Conservation (phyloP, 2,888 invertebrate species). For the Esperia sulphurella region DNA sequence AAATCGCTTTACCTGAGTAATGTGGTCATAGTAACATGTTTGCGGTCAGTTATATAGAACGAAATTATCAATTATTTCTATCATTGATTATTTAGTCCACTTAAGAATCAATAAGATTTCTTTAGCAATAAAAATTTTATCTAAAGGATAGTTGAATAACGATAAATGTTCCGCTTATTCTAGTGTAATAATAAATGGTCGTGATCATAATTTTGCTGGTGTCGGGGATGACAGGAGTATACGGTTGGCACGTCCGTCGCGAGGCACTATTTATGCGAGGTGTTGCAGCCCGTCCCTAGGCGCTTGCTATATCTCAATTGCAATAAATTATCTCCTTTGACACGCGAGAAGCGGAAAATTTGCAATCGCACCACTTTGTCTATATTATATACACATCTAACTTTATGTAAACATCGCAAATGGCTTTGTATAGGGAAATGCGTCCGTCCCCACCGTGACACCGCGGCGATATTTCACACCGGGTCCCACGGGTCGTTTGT, state of each 20-base stretch:
- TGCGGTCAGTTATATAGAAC: slow-evolving; percentile 10
- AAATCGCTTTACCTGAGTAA: slow-evolving; percentile 31
- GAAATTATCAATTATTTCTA: slow-evolving; percentile 6
- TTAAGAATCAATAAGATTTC: slow-evolving; percentile 3
- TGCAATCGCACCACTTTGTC: slow-evolving; percentile 57
- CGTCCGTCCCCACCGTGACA: slow-evolving; percentile 59
- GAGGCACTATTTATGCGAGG: slow-evolving; percentile 60
- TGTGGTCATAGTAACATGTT: slow-evolving; percentile 12
- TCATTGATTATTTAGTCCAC: not conserved
- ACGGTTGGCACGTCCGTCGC: slow-evolving; percentile 44
- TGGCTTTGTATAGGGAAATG: slow-evolving; percentile 68
- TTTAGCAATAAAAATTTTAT: slow-evolving; percentile 1
- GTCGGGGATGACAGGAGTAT: slow-evolving; percentile 49
- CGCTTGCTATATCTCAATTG: slow-evolving; percentile 67
- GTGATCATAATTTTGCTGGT: slow-evolving; percentile 62
- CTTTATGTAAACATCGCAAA: slow-evolving; percentile 71
- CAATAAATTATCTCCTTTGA: slow-evolving; percentile 71
- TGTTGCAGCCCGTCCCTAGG: slow-evolving; percentile 53
- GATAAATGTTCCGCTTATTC: slow-evolving; percentile 38
- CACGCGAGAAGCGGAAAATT: slow-evolving; percentile 69
- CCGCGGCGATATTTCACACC: slow-evolving; percentile 64
- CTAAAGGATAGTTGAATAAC: slow-evolving; percentile 24
- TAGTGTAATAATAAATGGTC: slow-evolving; percentile 52
- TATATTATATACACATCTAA: slow-evolving; percentile 31
- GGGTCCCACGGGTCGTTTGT: slow-evolving; percentile 69